Evolutionary conservation across 1,140 invertebrate genomes (phyloP).

Genomic region (Sarcophaga peregrina): DNA sequence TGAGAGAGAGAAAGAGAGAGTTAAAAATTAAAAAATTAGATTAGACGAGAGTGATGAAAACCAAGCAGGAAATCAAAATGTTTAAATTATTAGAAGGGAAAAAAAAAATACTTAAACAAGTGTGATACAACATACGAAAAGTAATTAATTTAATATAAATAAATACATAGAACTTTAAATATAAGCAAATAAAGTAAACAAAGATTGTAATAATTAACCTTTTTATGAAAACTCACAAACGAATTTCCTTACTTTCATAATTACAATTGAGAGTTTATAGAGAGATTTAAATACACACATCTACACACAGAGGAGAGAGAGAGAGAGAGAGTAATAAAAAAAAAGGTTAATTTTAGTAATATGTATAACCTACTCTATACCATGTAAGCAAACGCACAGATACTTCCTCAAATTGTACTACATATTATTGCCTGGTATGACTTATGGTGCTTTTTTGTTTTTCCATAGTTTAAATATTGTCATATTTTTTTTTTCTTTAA

Average conservation of each 20-base stretch:
- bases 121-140: conserved; percentile 13
- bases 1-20: conserved; percentile 33
- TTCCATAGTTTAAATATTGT: too few relatives aligned
- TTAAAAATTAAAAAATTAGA: not conserved
- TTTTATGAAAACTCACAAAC: not conserved
- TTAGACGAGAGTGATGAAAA: too few relatives aligned
- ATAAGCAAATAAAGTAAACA: not conserved
- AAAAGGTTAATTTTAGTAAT: not conserved
- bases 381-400: not conserved
- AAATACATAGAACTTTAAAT: not conserved
- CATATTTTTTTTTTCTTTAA: too few relatives aligned
- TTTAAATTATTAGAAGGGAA: not conserved
- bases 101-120: conserved; percentile 20
- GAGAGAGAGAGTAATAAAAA: not conserved
- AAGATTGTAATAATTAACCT: not conserved
- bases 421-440: too few relatives aligned
- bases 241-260: conserved; percentile 64
- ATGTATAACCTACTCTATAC: too few relatives aligned
- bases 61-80: too few relatives aligned
- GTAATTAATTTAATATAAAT: conserved; percentile 10
- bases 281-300: conserved; percentile 52
- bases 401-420: not conserved
- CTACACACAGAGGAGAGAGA: not conserved
- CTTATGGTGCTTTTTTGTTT: too few relatives aligned
- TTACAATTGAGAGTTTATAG: conserved; percentile 60